Percentiles rank a stretch among this genome's conserved stretches.
These are phyloP conservation scores for Bostrychus sinensis DNA, from an alignment of 2,113 vertebrate species.

Conservation along the genomic window DNA sequence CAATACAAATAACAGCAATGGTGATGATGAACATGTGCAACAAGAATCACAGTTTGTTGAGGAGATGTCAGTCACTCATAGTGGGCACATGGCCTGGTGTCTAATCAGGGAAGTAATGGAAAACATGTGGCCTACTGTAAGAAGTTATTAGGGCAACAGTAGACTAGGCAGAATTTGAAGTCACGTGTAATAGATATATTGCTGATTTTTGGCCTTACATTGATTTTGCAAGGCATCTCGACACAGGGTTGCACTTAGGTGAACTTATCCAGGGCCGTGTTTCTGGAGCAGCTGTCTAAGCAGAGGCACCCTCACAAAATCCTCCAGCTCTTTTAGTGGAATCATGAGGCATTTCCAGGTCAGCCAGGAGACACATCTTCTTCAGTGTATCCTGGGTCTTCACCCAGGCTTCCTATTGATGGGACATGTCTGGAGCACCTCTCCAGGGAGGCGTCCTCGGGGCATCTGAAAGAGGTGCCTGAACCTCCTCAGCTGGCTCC, in stretches of 20 bases:
- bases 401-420: no score
- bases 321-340: no score
- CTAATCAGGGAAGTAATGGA: constrained; percentile 34
- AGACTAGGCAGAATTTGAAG: background rate
- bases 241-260: background rate
- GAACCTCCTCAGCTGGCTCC: background rate
- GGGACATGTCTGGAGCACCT: background rate
- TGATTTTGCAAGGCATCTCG: background rate
- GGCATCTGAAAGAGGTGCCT: no score
- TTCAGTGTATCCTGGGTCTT: no score
- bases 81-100: background rate
- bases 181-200: background rate
- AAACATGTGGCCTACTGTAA: background rate
- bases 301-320: no score
- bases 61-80: constrained; percentile 49
- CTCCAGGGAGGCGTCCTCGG: background rate
- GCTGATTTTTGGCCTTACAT: background rate
- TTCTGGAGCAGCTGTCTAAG: no score
- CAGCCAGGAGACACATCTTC: no score
- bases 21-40: constrained; percentile 41
- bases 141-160: background rate
- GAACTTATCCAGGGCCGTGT: no score
- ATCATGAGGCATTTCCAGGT: no score
- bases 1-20: constrained; percentile 8
- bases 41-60: background rate